A percentile compares a stretch with the other conserved stretches of the same genome.
These are phyloP conservation scores for Ptychobarbus kaznakovi DNA, from an alignment of 2,797 vertebrate species.

Conservation along the genomic window DNA sequence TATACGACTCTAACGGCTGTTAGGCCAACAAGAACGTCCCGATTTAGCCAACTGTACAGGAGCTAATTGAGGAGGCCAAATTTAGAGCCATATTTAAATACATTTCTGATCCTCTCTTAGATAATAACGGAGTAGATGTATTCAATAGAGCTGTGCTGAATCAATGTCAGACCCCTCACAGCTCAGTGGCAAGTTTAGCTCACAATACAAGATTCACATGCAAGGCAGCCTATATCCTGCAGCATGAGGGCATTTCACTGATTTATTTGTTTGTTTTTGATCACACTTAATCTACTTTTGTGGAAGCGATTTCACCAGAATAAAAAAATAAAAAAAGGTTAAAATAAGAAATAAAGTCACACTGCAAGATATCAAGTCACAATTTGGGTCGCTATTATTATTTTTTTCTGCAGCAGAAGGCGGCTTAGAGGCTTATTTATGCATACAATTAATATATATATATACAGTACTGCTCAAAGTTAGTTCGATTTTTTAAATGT, in stretches of 20 bases:
- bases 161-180: slow-evolving; percentile 50
- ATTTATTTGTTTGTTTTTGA: not conserved
- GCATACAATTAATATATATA: not conserved
- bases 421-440: not conserved
- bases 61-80: slow-evolving; percentile 55
- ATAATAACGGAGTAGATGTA: slow-evolving; percentile 68
- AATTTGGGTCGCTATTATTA: not conserved
- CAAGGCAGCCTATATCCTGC: not conserved
- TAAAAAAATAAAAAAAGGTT: no score
- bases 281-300: not conserved
- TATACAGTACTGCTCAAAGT: not conserved
- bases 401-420: not conserved
- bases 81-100: slow-evolving; percentile 60
- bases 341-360: not conserved
- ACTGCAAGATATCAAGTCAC: not conserved
- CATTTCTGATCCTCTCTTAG: slow-evolving; percentile 48
- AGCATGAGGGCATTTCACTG: not conserved
- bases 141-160: slow-evolving; percentile 64
- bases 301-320: not conserved
- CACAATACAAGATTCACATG: not conserved
- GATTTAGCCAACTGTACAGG: slow-evolving; percentile 18
- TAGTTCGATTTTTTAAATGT: not conserved
- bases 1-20: slow-evolving; percentile 5
- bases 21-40: slow-evolving; percentile 23
- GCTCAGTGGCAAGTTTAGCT: not conserved